Evolutionary conservation across 2,113 vertebrate genomes (phyloP).

Genomic region (Eptesicus fuscus): DNA sequence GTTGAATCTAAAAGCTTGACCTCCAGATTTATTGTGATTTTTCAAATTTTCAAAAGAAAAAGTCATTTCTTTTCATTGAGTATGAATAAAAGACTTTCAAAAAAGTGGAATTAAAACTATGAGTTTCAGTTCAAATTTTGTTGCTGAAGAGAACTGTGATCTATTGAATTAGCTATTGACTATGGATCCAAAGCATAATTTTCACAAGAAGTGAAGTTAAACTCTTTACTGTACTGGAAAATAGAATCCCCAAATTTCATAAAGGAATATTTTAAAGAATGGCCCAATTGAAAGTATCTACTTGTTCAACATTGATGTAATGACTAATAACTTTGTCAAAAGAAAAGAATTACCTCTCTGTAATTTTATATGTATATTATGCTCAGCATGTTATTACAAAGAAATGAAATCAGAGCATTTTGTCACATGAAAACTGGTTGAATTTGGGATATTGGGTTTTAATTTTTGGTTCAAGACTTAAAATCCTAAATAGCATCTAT

Average conservation of each 20-base stretch:
- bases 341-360: not conserved
- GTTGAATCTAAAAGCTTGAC: not conserved
- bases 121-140: not conserved
- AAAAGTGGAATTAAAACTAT: not conserved
- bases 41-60: not conserved
- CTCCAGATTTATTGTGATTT: not conserved
- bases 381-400: not conserved
- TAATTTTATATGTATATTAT: not conserved
- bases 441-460: not conserved
- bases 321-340: not conserved
- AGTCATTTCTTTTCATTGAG: not conserved
- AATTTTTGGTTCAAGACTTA: not conserved
- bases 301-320: not conserved
- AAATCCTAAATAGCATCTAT: not conserved
- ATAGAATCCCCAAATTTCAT: not conserved
- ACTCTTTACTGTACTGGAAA: not conserved
- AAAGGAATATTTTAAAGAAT: slow-evolving; percentile 4
- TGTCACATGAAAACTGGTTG: not conserved
- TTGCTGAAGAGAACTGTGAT: not conserved
- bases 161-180: not conserved
- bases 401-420: not conserved
- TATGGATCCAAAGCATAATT: not conserved
- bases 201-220: not conserved
- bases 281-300: not conserved
- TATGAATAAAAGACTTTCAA: not conserved